Evolutionary conservation across 1,140 invertebrate species (phyloP), one percentile per base, ranked within the genome.

Genomic region (Trichonephila clavipes): DNA sequence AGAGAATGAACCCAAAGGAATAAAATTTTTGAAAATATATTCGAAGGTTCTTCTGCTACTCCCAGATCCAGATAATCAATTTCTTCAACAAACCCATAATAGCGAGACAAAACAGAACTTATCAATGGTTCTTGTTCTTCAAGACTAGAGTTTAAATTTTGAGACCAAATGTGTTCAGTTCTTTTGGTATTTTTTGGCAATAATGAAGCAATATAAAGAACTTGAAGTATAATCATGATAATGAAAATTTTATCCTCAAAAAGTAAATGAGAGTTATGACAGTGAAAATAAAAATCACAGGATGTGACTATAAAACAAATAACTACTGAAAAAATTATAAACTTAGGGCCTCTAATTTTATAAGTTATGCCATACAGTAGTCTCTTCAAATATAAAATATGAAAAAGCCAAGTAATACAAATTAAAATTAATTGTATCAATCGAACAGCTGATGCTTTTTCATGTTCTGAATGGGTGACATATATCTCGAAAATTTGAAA

Each of bases 1-100:
- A 99, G 95, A 14, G 98, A 97, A 94, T 97, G 97, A 0, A 99
- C 98, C 98, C 98, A 99, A 94, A 97, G 96, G 95, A 99, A 99
- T 21, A 97, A 96, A 10, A 99, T 96, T 95, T 97, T 97, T 0
- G 98, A 98, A 3, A 97, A 95, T 95, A 96, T 96, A 58, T 97
- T 97, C 18, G 96, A 96, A 94, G 97, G 96, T 95, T 98, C 97
- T 97, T 98, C 97, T 40, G 94, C 90, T 18, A 40, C n/a, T 12
- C 87, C 94, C 44, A 82, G 21, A 44, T n/a, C 62, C 82, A 66
- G 28, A 77, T 51, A 77, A 94, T 94, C 93, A 66, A 97, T 96
- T 95, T 97, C 97, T 94, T 97, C 96, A n/a, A 95, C 95, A 94
- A 97, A 97, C 88, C 96, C 96, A 92, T 96, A 96, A 95, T 97